phyloP scores from a whole-genome alignment of 2,888 invertebrate species.

The Eurois occulta region DNA sequence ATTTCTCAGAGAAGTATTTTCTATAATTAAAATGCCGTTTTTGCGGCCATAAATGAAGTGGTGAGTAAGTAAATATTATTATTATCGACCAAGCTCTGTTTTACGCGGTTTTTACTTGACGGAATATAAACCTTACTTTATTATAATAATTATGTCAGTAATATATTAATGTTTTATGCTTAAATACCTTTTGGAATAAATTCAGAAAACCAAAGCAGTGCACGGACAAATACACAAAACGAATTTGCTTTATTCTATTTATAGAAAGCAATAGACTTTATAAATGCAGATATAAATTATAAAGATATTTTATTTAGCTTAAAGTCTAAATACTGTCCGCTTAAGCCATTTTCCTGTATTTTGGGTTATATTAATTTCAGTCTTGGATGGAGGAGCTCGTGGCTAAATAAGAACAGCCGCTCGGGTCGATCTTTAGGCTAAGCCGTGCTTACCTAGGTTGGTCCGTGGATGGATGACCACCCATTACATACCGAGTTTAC shows the following conservation, averaged over 20 bases:
- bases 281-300: background rate
- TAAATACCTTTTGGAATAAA: background rate
- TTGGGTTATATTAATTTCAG: background rate
- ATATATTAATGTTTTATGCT: background rate
- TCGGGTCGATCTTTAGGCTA: too few species aligned
- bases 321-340: too few species aligned
- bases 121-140: background rate
- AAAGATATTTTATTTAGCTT: background rate
- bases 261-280: background rate
- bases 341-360: background rate
- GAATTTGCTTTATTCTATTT: background rate
- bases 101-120: background rate
- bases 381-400: too few species aligned
- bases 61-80: background rate
- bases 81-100: background rate
- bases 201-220: background rate
- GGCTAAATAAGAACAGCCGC: too few species aligned
- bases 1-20: slow-evolving; percentile 4
- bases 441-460: too few species aligned
- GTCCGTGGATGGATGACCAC: too few species aligned
- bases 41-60: background rate
- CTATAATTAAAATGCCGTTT: background rate
- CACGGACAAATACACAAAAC: background rate
- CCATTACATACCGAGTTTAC: too few species aligned
- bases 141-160: too few species aligned